Evolutionary conservation across 2,888 invertebrate genomes (phyloP), one percentile per base, ranked within the genome.

Genomic region (Lepidocyrtinus sp.): DNA sequence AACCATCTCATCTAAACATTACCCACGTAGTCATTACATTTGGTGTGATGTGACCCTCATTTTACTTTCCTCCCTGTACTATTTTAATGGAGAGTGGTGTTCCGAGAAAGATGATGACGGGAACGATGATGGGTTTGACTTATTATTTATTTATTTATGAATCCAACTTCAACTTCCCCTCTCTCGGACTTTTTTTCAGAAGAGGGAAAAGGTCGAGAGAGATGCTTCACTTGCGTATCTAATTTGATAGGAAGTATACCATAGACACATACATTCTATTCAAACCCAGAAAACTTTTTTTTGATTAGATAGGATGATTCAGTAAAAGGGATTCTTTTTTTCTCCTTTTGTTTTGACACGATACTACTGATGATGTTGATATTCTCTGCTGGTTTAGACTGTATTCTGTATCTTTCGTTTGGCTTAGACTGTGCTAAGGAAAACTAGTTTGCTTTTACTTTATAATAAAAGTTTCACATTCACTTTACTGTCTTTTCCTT

Each of bases 301-400:
- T 26, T 80, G 80, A 80, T 80, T 80, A 75, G 75, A 75, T 71
- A 75, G 70, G 75, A 75, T 46, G 79, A 79, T 74, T 79, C 70
- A 19, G 75, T 50, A 55, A 69, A 69, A 70, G 70, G 80, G 74
- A 75, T 65, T 70, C 55, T 5, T 68, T 45, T 69, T 73, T 70
- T 22, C 62, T 75, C 67, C 70, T 69, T 70, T 80, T 80, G 80
- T 75, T 75, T 80, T 80, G 80, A 80, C 80, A 80, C 71, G 74
- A 64, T 75, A 80, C 79, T 75, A 75, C 80, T 75, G 75, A 80
- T 80, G 80, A 80, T 80, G 80, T 61, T 80, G 80, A 74, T 74
- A 67, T 36, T 36, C 36, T 12, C 5, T 36, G 5, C 36, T 36
- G 36, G 55, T 55, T n/a, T 68, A 73, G 46, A 19, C 27, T 70